Evolutionary conservation across 2,797 vertebrate species (phyloP).

Genomic region (Enteromius treurensis): DNA sequence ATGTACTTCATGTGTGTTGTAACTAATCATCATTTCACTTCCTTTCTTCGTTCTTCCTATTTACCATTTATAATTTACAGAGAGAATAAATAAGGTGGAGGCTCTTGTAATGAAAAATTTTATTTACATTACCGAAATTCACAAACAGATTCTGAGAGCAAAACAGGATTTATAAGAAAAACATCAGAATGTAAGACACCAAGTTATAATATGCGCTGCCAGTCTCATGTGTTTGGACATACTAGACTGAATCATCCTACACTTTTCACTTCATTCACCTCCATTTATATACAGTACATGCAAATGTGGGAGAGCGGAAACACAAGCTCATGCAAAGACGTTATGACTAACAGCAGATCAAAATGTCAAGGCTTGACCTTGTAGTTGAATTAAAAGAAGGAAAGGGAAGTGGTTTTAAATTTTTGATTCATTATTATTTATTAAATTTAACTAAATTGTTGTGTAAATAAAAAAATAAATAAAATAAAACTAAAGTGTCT

Average conservation of each 20-base stretch:
- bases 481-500: background rate
- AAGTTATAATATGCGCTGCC: background rate
- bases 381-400: background rate
- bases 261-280: background rate
- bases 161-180: background rate
- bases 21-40: constrained; percentile 59
- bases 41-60: constrained; percentile 26
- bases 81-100: background rate
- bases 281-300: background rate
- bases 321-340: background rate
- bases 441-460: too few species aligned
- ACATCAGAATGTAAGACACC: background rate
- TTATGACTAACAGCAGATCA: background rate
- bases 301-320: background rate
- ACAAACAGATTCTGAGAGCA: background rate
- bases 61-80: background rate
- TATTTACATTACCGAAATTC: background rate
- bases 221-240: background rate
- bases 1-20: constrained; percentile 76
- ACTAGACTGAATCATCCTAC: background rate
- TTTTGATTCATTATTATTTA: background rate
- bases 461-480: too few species aligned
- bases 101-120: background rate
- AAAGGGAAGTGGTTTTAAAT: background rate
- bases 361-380: background rate